phyloP scores from a whole-genome alignment of 2,797 vertebrate genomes.

The Bothrops alternatus region DNA sequence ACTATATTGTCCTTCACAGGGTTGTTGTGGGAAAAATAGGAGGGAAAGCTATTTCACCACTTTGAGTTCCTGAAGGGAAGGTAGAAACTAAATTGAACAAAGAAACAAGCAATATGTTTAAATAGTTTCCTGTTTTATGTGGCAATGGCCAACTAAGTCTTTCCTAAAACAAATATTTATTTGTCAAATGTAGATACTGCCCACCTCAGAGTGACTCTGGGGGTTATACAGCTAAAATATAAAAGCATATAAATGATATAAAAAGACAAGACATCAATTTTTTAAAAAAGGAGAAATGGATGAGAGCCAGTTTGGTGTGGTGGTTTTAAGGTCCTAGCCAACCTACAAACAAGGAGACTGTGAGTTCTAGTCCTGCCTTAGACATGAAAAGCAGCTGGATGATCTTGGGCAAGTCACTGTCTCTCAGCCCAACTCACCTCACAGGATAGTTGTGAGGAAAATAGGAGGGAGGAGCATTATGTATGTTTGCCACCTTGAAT shows the following conservation, averaged over 20 bases:
- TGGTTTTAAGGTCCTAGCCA: neutral
- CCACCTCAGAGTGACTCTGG: neutral
- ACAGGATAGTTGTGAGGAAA: neutral
- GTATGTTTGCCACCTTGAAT: neutral
- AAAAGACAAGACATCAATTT: neutral
- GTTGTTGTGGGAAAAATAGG: neutral
- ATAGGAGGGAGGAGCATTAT: neutral
- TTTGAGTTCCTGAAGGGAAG: neutral
- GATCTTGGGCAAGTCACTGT: neutral
- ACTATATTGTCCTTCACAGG: slow-evolving; percentile 21
- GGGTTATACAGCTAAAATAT: neutral
- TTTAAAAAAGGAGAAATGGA: neutral
- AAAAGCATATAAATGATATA: neutral
- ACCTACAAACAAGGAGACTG: neutral
- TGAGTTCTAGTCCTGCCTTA: neutral
- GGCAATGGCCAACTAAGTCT: neutral
- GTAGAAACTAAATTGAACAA: neutral
- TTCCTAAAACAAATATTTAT: neutral
- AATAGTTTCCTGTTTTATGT: neutral
- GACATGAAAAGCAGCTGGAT: neutral
- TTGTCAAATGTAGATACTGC: neutral
- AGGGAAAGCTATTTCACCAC: neutral
- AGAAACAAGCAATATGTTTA: neutral
- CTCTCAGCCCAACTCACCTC: neutral
- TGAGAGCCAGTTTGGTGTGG: neutral